Conservation (phyloP, 2,888 invertebrate genomes). For the Hydrotaea cyrtoneurina region DNA sequence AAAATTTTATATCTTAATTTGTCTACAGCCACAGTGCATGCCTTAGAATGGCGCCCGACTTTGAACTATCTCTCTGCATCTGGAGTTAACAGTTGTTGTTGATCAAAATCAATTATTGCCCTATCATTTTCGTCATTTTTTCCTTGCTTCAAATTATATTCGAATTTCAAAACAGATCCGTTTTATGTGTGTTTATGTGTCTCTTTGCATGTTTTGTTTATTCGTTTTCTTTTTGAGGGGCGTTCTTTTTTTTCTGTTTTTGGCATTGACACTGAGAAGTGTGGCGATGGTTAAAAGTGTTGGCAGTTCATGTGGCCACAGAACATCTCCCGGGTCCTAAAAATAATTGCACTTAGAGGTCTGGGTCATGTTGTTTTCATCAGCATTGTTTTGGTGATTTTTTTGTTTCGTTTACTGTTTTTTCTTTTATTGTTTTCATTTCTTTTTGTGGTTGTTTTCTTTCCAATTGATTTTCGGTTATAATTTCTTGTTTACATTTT, state of each 20-base stretch:
- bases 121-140: not conserved
- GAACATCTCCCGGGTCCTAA: not conserved
- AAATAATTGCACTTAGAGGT: constrained; percentile 21
- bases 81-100: constrained; percentile 6
- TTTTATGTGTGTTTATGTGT: not conserved
- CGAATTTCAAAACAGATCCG: constrained; percentile 2
- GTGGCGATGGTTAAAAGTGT: not conserved
- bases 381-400: constrained; percentile 10
- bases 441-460: not conserved
- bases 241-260: not conserved
- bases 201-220: not conserved
- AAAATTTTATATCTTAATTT: no score
- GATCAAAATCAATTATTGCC: constrained; percentile 4
- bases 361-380: constrained; percentile 49
- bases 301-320: constrained; percentile 4
- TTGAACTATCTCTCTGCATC: not conserved
- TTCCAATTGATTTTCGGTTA: not conserved
- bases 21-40: no score
- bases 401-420: constrained; percentile 17
- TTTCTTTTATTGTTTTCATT: constrained; percentile 19
- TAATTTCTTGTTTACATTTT: not conserved
- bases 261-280: constrained; percentile 5
- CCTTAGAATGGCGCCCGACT: no score
- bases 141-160: not conserved
- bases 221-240: not conserved